phyloP scores from a whole-genome alignment of 2,888 invertebrate species.

The Dolichopus griseipennis region DNA sequence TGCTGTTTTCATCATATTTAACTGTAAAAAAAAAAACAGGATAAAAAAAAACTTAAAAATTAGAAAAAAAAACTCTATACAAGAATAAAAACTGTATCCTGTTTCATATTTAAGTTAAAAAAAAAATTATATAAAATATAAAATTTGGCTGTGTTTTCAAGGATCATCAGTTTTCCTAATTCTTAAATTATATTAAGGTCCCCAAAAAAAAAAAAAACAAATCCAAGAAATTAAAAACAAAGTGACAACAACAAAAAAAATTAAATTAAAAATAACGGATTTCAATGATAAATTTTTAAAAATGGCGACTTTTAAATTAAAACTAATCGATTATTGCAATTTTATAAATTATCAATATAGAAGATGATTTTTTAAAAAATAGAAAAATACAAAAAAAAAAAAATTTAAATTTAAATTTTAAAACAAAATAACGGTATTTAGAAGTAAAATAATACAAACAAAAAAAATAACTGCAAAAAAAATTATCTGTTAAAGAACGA shows the following conservation, averaged over 20 bases:
- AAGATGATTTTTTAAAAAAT: background rate
- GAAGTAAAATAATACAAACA: background rate
- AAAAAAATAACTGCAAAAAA: constrained; percentile 12
- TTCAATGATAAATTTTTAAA: background rate
- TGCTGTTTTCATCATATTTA: background rate
- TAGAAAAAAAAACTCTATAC: too few species aligned
- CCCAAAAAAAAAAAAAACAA: too few species aligned
- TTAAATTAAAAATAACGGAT: too few species aligned
- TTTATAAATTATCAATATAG: background rate
- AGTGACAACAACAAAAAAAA: too few species aligned
- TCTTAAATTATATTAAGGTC: background rate
- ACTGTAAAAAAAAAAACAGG: background rate
- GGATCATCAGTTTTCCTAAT: background rate
- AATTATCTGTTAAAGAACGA: constrained; percentile 16
- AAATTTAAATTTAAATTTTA: background rate
- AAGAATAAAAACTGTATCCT: background rate
- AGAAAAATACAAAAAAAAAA: background rate
- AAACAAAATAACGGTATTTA: background rate
- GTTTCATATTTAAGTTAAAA: background rate
- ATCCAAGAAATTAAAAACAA: background rate
- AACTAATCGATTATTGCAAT: background rate
- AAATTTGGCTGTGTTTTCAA: constrained; percentile 1
- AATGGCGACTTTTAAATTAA: background rate
- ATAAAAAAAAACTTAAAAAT: too few species aligned
- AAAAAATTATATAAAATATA: too few species aligned